phyloP scores from a whole-genome alignment of 2,888 invertebrate genomes.

The Apodemia hepburni region DNA sequence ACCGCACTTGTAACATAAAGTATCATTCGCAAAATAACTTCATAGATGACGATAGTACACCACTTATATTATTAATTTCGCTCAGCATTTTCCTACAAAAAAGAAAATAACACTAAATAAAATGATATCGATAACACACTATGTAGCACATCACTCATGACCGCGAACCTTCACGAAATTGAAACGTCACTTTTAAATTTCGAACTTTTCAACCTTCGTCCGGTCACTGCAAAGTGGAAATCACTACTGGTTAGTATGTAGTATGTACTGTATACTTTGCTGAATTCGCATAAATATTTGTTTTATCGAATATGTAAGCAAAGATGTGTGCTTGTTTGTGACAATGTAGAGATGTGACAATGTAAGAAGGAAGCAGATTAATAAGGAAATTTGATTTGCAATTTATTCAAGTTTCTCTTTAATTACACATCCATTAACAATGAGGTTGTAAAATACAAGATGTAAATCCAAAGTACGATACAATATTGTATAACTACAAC shows the following conservation, averaged over 20 bases:
- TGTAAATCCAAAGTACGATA: too few species aligned
- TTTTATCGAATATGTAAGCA: conserved; percentile 51
- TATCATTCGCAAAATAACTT: conserved; percentile 79
- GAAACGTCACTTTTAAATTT: conserved; percentile 60
- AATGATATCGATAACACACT: conserved; percentile 51
- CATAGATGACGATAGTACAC: conserved; percentile 75
- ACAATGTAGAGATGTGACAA: conserved; percentile 39
- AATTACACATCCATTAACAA: not conserved
- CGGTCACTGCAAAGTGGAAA: conserved; percentile 78
- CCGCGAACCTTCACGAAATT: conserved; percentile 32
- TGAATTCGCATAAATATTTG: conserved; percentile 51
- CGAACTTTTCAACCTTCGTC: conserved; percentile 73
- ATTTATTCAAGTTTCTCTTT: conserved; percentile 11
- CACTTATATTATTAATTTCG: conserved; percentile 78
- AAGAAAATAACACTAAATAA: conserved; percentile 66
- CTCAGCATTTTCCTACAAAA: conserved; percentile 78
- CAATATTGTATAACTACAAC: too few species aligned
- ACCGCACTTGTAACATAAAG: conserved; percentile 70
- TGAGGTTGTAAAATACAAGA: not conserved
- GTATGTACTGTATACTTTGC: conserved; percentile 33
- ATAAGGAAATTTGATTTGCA: conserved; percentile 42
- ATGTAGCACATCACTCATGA: conserved; percentile 57
- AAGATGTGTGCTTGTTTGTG: conserved; percentile 43
- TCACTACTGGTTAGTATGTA: conserved; percentile 71
- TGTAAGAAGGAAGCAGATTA: conserved; percentile 37